phyloP scores from a whole-genome alignment of 1,140 invertebrate genomes.

The Psilanteris sp. region DNA sequence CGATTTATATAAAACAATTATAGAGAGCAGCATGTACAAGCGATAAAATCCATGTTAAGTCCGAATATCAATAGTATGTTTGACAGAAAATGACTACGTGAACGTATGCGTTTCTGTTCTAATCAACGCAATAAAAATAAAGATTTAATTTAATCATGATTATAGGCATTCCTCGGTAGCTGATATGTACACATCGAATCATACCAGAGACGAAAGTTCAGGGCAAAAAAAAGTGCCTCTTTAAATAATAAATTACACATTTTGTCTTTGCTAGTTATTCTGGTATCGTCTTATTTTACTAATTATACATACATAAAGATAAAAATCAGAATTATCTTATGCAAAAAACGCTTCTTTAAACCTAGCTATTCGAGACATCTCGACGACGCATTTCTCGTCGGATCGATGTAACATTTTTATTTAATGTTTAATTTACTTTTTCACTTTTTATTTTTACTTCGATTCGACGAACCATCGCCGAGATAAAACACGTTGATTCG shows the following conservation, averaged over 20 bases:
- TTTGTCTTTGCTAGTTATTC: constrained; percentile 65
- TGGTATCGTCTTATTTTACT: constrained; percentile 69
- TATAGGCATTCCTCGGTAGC: constrained; percentile 56
- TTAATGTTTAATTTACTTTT: background rate
- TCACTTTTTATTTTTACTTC: background rate
- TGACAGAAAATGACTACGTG: constrained; percentile 25
- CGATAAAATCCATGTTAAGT: constrained; percentile 51
- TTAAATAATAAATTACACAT: constrained; percentile 67
- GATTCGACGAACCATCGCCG: constrained; percentile 27
- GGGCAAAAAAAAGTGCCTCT: constrained; percentile 58
- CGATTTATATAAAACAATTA: background rate
- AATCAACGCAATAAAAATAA: constrained; percentile 13
- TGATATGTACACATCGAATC: constrained; percentile 63
- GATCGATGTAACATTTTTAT: constrained; percentile 48
- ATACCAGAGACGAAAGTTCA: constrained; percentile 50
- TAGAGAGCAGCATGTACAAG: constrained; percentile 69
- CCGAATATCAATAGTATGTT: constrained; percentile 27
- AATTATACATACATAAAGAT: constrained; percentile 67
- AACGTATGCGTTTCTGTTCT: background rate
- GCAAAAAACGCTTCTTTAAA: constrained; percentile 50
- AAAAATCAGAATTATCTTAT: constrained; percentile 65
- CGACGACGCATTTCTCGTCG: constrained; percentile 42
- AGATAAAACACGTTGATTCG: constrained; percentile 25
- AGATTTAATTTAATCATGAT: constrained; percentile 31
- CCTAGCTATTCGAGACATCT: constrained; percentile 48